Base-by-base conservation (phyloP, 2,888 invertebrate species). In the Junonia oenone region DNA sequence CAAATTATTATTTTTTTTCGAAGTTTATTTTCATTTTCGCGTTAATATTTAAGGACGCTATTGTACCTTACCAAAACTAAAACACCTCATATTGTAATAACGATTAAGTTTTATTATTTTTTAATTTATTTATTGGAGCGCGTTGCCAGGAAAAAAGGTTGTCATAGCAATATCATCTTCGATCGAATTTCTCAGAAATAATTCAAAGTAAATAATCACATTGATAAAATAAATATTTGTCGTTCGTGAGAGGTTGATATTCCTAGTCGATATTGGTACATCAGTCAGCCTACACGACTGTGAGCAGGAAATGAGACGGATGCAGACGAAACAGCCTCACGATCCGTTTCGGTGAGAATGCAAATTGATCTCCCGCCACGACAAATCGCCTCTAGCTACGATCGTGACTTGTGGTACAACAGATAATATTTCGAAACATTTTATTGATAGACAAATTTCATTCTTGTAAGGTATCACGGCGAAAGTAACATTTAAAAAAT, bases 261-360 rank as follows among this genome's bases (percentile, higher is more conserved):
- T 40, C 19, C 38, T 6, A 40, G 17, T 33, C 3, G n/a, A 11
- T 40, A 40, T 40, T 40, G 38, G 19, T 19, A 19, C 38, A 5
- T 38, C 11, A 38, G 38, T 17, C 17, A 38, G 35, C 15, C 17
- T 14, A 17, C 19, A 19, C 38, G 38, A 68, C 72, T 75, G 68
- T 73, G 72, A 69, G 68, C 74, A 66, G 83, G 82, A 83, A 85
- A 87, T 83, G 70, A 79, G 73, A 68, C 73, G 74, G 78, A 77
- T 73, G 73, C 72, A 75, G 74, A 68, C 73, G 80, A 76, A 83
- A 85, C 83, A 80, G 81, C 79, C 75, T 75, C 81, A 79, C 83
- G 83, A 82, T 79, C 83, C 78, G 77, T 81, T 82, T 78, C 72
- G 81, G 80, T 76, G 76, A 80, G 83, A 83, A 86, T 86, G 85